Evolutionary conservation across 2,888 invertebrate species (phyloP), one percentile per base, ranked within the genome.

Genomic region (Yponomeuta malinellus): DNA sequence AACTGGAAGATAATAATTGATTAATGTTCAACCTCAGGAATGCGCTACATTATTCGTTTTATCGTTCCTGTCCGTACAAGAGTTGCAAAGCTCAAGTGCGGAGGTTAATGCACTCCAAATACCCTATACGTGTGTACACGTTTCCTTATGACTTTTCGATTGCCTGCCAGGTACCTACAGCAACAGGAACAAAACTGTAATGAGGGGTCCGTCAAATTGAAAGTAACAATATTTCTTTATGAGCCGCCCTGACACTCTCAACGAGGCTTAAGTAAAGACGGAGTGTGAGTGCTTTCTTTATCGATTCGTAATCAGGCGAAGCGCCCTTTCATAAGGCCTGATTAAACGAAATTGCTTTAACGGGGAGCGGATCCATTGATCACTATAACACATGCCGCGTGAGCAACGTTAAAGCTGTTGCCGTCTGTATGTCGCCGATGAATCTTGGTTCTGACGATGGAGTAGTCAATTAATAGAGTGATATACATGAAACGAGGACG

Each of bases 301-400:
- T 84, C 78, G 82, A 79, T 79, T 81, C 83, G 79, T 78, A 82
- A 83, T 77, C 78, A 84, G 82, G 81, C 80, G 80, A 81, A 84
- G 80, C 78, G 80, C 79, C 76, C 78, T 81, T 81, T 82, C 81
- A 83, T 84, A 80, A 79, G 79, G 80, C 77, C 79, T 84, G 83
- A 86, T 88, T 85, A 86, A 81, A 80, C 74, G 76, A 78, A 81
- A 85, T 84, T 82, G 82, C 77, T 82, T 78, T 82, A 81, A 83
- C 79, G 83, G 80, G 80, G 67, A 43, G 64, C n/a, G 52, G 63
- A 78, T 80, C 79, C 81, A 82, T 81, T 83, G 81, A 82, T 81
- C 77, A 83, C 82, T 70, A 71, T 37, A 59, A 59, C 52, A 59
- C 15, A 59, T 12, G 52, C 52, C 33, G 33, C 4, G 31, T 15